These are phyloP conservation scores for Polyodon spathula DNA, from an alignment of 2,113 vertebrate genomes.

Conservation along the genomic window DNA sequence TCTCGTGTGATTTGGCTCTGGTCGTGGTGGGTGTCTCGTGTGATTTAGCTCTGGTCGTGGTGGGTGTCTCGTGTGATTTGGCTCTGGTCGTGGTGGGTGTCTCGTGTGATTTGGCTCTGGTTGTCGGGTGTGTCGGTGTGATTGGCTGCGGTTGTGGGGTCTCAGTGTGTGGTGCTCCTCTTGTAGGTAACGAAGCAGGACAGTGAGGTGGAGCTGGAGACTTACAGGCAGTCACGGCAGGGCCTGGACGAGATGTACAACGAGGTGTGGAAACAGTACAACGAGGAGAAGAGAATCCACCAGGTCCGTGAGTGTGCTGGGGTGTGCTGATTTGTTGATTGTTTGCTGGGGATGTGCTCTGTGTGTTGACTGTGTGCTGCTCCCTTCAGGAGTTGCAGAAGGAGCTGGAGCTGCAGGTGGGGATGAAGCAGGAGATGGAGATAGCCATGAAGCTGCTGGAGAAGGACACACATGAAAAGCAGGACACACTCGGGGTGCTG, in stretches of 20 bases:
- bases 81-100: too few relatives aligned
- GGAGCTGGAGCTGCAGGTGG: slow-evolving; percentile 84
- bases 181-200: slow-evolving; percentile 82
- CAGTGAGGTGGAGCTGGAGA: slow-evolving; percentile 89
- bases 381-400: slow-evolving; percentile 78
- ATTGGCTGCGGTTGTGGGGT: too few relatives aligned
- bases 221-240: slow-evolving; percentile 86
- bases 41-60: too few relatives aligned
- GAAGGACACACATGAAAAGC: slow-evolving; percentile 94
- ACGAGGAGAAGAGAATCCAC: slow-evolving; percentile 81
- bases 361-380: slow-evolving; percentile 2
- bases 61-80: too few relatives aligned
- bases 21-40: too few relatives aligned
- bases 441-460: slow-evolving; percentile 94
- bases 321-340: background rate
- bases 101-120: too few relatives aligned
- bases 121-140: too few relatives aligned
- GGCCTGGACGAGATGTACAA: slow-evolving; percentile 97
- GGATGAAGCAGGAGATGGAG: slow-evolving; percentile 95
- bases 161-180: background rate
- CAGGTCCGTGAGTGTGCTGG: slow-evolving; percentile 54
- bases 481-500: slow-evolving; percentile 80
- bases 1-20: too few relatives aligned
- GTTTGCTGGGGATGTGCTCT: background rate
- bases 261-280: slow-evolving; percentile 88